A percentile compares a stretch with the other conserved stretches of the same genome.
Conservation (phyloP, 64 coral and sea anemone species). For the Porites australiensis region DNA sequence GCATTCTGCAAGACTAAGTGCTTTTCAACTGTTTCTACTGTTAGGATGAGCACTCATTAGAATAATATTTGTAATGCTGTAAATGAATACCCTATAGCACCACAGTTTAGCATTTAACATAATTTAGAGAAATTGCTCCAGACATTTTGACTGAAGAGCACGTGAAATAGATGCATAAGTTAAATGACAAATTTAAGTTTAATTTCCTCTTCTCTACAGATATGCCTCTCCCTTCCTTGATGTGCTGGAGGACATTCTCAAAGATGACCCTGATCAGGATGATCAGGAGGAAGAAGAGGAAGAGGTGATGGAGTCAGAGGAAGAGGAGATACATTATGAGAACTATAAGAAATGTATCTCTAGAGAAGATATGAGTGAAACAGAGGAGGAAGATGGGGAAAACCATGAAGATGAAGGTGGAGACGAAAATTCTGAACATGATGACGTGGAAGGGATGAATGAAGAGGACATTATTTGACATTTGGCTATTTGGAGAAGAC, state of each 20-base stretch:
- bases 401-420: neutral
- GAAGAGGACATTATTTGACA: neutral
- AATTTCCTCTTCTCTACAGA: neutral
- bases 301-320: neutral
- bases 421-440: neutral
- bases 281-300: neutral
- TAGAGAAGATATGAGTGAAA: neutral
- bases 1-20: too few species aligned
- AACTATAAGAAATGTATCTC: neutral
- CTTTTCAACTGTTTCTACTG: too few species aligned
- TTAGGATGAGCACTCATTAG: neutral
- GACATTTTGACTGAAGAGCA: neutral
- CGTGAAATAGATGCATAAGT: neutral
- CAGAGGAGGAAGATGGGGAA: neutral
- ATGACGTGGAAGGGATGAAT: neutral
- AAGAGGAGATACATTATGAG: neutral
- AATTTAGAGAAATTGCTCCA: neutral
- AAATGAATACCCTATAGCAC: neutral
- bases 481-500: too few species aligned
- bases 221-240: conserved; percentile 1
- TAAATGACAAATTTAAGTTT: neutral
- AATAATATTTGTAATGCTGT: neutral
- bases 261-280: conserved; percentile 5
- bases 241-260: neutral
- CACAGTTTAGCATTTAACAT: neutral